A percentile compares a stretch with the other conserved stretches of the same genome.
Evolutionary conservation across 2,797 vertebrate genomes (phyloP).

Genomic region (Pseudochirops corinnae): DNA sequence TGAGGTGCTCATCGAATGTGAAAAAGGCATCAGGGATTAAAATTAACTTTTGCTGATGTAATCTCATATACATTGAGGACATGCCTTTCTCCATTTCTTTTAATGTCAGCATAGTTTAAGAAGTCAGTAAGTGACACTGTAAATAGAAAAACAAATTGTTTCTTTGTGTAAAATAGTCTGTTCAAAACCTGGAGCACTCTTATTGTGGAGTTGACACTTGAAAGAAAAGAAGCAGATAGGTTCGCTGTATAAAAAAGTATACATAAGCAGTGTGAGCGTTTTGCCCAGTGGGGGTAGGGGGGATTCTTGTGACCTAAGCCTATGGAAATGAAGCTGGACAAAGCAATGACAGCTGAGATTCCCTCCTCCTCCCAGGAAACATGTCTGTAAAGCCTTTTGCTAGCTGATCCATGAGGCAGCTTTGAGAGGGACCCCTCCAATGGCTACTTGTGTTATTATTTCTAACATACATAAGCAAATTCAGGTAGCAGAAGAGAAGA

Average conservation of each 20-base stretch:
- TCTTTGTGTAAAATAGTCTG: constrained; percentile 21
- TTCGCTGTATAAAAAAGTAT: constrained; percentile 25
- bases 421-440: background rate
- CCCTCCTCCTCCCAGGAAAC: background rate
- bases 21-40: constrained; percentile 29
- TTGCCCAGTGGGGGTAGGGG: constrained; percentile 13
- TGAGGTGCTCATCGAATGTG: background rate
- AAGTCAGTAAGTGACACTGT: constrained; percentile 35
- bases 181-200: constrained; percentile 1
- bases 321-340: constrained; percentile 68
- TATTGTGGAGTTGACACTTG: constrained; percentile 7
- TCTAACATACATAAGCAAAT: background rate
- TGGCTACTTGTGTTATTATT: constrained; percentile 45
- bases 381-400: constrained; percentile 6
- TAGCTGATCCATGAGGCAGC: constrained; percentile 45
- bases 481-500: constrained; percentile 27
- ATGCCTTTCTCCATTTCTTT: constrained; percentile 39
- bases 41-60: background rate
- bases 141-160: constrained; percentile 17
- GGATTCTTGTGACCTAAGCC: constrained; percentile 49
- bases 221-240: constrained; percentile 43
- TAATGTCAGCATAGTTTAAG: background rate
- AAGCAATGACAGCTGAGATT: constrained; percentile 42
- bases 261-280: background rate
- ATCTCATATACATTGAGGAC: background rate